Percentiles rank a stretch among this genome's conserved stretches.
Conservation (phyloP, 1,140 invertebrate species). For the Drosophila albomicans region DNA sequence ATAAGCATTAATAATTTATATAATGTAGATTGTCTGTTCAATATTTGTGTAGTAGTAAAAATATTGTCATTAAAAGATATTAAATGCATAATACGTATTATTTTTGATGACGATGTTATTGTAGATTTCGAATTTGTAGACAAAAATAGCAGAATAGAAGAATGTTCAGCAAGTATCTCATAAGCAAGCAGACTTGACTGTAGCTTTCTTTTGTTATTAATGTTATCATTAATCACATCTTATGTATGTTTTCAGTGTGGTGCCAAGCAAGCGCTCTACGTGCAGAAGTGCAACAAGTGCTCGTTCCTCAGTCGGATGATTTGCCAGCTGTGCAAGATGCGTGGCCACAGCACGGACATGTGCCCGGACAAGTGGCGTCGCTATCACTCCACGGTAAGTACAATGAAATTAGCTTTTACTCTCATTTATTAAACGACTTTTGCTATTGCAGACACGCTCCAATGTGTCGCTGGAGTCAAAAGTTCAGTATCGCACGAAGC, state of each 20-base stretch:
- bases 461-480: conserved; percentile 81
- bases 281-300: conserved; percentile 87
- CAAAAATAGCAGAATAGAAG: too few species aligned
- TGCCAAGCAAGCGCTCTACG: conserved; percentile 86
- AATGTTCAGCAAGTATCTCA: too few species aligned
- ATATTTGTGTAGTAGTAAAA: too few species aligned
- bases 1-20: too few species aligned
- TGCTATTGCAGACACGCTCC: conserved; percentile 79
- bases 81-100: too few species aligned
- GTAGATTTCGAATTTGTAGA: too few species aligned
- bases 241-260: conserved; percentile 87
- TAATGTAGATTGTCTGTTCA: too few species aligned
- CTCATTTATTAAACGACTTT: neutral
- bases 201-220: too few species aligned
- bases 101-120: too few species aligned
- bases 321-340: conserved; percentile 87
- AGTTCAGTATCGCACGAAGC: conserved; percentile 84
- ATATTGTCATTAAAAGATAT: too few species aligned
- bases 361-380: conserved; percentile 90
- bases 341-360: conserved; percentile 86
- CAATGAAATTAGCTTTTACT: neutral
- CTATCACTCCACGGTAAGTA: conserved; percentile 89
- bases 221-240: neutral
- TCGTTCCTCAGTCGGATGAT: conserved; percentile 85
- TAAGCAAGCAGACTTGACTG: too few species aligned